Evolutionary conservation across 2,888 invertebrate genomes (phyloP).

Genomic region (Agonum fuliginosum): DNA sequence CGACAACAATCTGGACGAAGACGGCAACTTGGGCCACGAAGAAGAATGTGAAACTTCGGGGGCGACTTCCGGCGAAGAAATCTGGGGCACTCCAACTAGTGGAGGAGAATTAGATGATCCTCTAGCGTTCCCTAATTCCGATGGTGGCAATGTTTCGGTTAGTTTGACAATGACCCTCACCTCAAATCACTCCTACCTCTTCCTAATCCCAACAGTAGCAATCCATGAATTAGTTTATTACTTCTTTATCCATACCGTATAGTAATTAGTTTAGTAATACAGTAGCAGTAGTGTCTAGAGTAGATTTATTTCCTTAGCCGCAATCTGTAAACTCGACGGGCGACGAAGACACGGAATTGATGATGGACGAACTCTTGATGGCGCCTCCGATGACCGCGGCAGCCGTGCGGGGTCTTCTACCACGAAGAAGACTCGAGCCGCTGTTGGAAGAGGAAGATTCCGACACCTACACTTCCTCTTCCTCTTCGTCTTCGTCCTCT

Average conservation of each 20-base stretch:
- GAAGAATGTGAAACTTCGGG: constrained; percentile 85
- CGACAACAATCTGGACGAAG: constrained; percentile 67
- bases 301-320: constrained; percentile 39
- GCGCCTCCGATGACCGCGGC: constrained; percentile 86
- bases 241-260: constrained; percentile 40
- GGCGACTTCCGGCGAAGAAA: constrained; percentile 89
- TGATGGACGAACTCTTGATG: constrained; percentile 88
- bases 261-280: neutral
- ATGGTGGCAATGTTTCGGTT: constrained; percentile 81
- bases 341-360: constrained; percentile 87
- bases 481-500: constrained; percentile 65
- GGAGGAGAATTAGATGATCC: constrained; percentile 87
- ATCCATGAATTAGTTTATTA: constrained; percentile 55
- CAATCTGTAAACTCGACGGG: constrained; percentile 77
- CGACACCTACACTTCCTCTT: constrained; percentile 76
- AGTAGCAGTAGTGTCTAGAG: constrained; percentile 18
- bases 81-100: constrained; percentile 93
- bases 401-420: constrained; percentile 81
- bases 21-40: constrained; percentile 76
- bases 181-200: too few species aligned
- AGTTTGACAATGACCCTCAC: too few species aligned
- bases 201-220: too few species aligned
- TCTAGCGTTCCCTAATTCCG: constrained; percentile 78
- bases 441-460: constrained; percentile 89
- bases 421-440: constrained; percentile 86